These are phyloP conservation scores for Mystacornis crossleyi DNA, from an alignment of 2,113 vertebrate genomes.

Conservation along the genomic window DNA sequence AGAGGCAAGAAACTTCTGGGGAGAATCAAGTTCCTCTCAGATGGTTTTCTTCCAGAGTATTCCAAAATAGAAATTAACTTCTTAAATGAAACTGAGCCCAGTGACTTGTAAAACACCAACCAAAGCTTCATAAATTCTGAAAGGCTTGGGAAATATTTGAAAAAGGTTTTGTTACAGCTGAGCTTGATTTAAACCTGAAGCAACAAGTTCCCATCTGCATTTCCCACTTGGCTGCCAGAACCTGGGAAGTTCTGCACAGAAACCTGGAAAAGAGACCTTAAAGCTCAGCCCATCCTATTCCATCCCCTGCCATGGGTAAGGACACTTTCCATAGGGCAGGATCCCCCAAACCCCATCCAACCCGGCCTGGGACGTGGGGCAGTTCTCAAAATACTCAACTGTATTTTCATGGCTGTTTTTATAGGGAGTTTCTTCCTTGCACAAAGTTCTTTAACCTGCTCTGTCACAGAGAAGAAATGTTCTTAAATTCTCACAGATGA, in stretches of 20 bases:
- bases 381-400: background rate
- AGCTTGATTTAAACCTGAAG: background rate
- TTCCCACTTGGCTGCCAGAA: background rate
- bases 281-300: background rate
- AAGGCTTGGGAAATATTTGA: constrained; percentile 15
- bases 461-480: background rate
- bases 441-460: background rate
- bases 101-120: constrained; percentile 36
- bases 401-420: background rate
- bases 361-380: background rate
- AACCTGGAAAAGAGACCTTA: background rate
- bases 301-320: background rate
- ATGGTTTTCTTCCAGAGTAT: background rate
- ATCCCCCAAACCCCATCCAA: background rate
- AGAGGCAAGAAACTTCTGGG: constrained; percentile 11
- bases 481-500: background rate
- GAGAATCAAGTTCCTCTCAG: constrained; percentile 19
- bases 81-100: background rate
- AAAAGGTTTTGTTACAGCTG: background rate
- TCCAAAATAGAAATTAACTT: background rate
- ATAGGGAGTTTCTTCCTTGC: background rate
- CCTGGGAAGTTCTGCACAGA: background rate
- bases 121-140: background rate
- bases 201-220: background rate
- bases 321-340: background rate